Evolutionary conservation across 2,797 vertebrate species (phyloP), one percentile per base, ranked within the genome.

Genomic region (Alcedo atthis): DNA sequence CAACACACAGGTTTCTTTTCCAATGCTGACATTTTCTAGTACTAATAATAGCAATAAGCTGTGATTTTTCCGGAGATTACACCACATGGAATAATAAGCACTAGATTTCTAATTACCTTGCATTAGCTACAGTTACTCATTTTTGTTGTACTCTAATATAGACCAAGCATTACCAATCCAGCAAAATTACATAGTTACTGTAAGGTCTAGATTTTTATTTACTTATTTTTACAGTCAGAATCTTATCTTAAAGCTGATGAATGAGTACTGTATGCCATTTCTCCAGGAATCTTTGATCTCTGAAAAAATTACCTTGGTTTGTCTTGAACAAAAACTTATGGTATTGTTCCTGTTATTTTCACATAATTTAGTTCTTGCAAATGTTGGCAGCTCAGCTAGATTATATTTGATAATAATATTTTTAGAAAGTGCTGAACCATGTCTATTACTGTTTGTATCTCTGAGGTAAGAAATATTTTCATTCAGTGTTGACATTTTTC

Each of bases 341-440:
- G 2, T 87, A 67, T 69, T 94, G 96, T 85, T 77, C n/a, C 37
- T 87, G 35, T 83, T 83, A 19, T 43, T 91, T 91, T 78, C 66
- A 63, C 20, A 49, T 79, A 2, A 24, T 64, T 82, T 68, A 28
- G 28, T 61, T 89, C 58, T 71, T 81, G 70, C 79, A 81, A 94
- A 73, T 43, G 58, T 91, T 95, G 78, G 43, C 51, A 89, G 53
- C 62, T 87, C 18, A 9, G 45, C 55, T 80, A 64, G n/a, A 33
- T 15, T 42, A 45, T 49, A 8, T 49, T 43, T 82, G 74, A 54
- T 64, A n/a, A 11, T 54, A 5, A 1, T 86, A 82, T 92, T 92
- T 93, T 87, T 73, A 93, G 84, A 76, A 87, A 77, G 40, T 69
- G 25, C 19, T 70, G 57, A 85, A 85, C 67, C 21, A 24, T 73